Base-by-base conservation (phyloP, 2,113 vertebrate species). In the Sorex araneus region DNA sequence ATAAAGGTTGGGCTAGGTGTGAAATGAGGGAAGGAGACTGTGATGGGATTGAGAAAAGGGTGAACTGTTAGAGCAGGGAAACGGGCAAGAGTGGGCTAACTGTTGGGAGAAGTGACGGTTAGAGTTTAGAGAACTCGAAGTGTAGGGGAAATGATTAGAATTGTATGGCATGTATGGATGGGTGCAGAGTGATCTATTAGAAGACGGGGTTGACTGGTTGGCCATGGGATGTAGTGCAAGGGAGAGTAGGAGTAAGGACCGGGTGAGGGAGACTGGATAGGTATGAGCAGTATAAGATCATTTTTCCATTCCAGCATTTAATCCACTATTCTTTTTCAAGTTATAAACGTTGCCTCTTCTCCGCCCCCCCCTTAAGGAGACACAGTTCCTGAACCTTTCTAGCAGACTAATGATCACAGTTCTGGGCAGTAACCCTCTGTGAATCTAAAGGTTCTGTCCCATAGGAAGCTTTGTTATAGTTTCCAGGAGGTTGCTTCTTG, bases 401-500 rank as follows among this genome's bases (percentile, higher is more conserved):
- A 73, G 94, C 91, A 74, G 27, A 54, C 32, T 25, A 79, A 32
- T 12, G 30, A 40, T 40, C 28, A 54, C 28, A 63, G 43, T 89
- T 73, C 32, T 89, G 73, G 50, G 76, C 78, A 32, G 50, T 12
- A 71, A 88, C 40, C 32, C 76, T 43, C 67, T 85, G 32, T 34
- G n/a, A 50, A 60, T 36, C 27, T 75, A n/a, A 54, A 92, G 54
- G 60, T 43, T 71, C 30, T 2, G 34, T 47, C 57, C 28, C 4
- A 90, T 12, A 54, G 23, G 4, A 64, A 25, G 64, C 47, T 92
- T 78, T 82, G 50, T 28, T 30, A 43, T 13, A 13, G 16, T 78
- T 94, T 36, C 79, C 18, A 77, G 78, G 32, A 84, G 47, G 57
- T 27, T 30, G 27, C 18, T 70, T 92, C 81, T 76, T 89, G 69